Evolutionary conservation across 2,113 vertebrate species (phyloP).

Genomic region (Cinclus mexicanus): DNA sequence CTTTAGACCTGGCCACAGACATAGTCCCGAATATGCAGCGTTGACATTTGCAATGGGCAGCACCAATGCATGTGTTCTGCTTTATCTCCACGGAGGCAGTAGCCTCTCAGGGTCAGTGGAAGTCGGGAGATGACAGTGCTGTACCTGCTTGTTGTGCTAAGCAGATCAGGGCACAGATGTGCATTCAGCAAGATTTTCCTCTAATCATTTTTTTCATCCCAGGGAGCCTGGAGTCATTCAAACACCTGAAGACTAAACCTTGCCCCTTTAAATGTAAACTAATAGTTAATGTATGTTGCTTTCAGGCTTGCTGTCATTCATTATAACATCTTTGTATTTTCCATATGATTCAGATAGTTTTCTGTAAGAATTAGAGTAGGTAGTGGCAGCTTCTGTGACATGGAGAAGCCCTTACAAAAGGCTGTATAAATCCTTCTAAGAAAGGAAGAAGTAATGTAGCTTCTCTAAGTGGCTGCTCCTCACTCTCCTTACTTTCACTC

Average conservation of each 20-base stretch:
- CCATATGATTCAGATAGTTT: not conserved
- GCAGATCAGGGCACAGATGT: not conserved
- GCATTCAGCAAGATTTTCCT: not conserved
- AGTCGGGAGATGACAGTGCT: rapidly evolving
- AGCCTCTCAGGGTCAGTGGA: rapidly evolving
- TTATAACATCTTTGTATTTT: not conserved
- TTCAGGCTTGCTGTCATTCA: not conserved
- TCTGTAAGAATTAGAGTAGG: not conserved
- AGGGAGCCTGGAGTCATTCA: not conserved
- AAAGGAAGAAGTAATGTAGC: not conserved
- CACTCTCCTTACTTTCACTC: not conserved
- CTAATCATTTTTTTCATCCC: not conserved
- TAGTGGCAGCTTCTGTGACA: not conserved
- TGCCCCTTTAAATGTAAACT: not conserved
- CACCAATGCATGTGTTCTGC: rapidly evolving
- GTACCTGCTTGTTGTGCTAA: not conserved
- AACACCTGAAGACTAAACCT: not conserved
- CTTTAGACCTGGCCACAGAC: not conserved
- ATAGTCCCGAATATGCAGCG: rapidly evolving
- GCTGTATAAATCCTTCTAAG: not conserved
- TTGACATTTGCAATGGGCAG: not conserved
- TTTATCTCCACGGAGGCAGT: not conserved
- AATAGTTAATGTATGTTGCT: not conserved
- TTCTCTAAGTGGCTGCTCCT: not conserved
- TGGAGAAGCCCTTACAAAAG: not conserved